Percentiles rank a stretch among this genome's conserved stretches.
phyloP scores from a whole-genome alignment of 2,113 vertebrate species.

The Jacana jacana region DNA sequence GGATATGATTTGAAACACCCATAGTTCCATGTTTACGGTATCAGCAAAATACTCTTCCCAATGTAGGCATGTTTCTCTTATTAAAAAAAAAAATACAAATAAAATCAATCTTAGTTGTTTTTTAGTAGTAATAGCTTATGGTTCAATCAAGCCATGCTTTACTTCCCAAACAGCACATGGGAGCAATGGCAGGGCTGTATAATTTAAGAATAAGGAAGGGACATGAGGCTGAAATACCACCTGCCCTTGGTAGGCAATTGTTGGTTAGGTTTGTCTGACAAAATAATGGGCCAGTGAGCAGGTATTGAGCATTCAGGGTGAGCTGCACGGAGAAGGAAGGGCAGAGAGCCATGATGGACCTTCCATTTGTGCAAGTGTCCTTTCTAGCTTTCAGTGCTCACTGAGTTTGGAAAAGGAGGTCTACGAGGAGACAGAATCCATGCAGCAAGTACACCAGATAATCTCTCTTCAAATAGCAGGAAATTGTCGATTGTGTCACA shows the following conservation, averaged over 20 bases:
- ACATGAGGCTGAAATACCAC: not conserved
- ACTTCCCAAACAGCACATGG: not conserved
- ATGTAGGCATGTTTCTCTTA: not conserved
- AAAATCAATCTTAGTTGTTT: not conserved
- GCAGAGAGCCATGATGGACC: rapidly evolving
- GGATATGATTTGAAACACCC: not conserved
- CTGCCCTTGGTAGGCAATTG: rapidly evolving
- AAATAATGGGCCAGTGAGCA: not conserved
- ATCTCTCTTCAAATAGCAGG: not conserved
- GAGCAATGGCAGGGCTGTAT: not conserved
- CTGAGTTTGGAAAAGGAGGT: not conserved
- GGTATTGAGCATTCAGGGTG: not conserved
- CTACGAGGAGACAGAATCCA: not conserved
- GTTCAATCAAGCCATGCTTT: not conserved
- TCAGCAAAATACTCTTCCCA: not conserved
- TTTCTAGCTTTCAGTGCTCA: not conserved
- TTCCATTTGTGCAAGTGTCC: not conserved
- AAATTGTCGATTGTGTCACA: not conserved
- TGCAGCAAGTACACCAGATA: not conserved
- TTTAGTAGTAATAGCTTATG: not conserved
- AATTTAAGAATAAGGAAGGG: not conserved
- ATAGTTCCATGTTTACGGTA: not conserved
- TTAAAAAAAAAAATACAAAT: not conserved
- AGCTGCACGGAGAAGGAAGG: not conserved
- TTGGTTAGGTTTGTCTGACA: not conserved